Percentiles rank a stretch among this genome's conserved stretches.
These are phyloP conservation scores for Mustela erminea DNA, from an alignment of 2,797 vertebrate genomes.

Conservation along the genomic window DNA sequence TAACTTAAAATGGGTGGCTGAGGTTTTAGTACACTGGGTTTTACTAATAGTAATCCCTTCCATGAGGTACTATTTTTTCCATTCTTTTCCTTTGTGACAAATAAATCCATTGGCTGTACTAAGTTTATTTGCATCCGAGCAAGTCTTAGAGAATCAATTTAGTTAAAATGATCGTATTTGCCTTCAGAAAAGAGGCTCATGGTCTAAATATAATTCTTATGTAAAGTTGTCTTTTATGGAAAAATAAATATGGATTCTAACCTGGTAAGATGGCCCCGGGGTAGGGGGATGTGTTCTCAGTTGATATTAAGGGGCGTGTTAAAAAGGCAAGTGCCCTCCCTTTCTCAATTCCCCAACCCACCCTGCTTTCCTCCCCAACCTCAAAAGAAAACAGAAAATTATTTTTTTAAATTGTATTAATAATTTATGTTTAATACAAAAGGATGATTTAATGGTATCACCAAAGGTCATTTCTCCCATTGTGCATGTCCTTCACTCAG, in stretches of 20 bases:
- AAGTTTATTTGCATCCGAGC: slow-evolving; percentile 31
- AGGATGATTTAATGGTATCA: slow-evolving; percentile 89
- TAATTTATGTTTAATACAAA: slow-evolving; percentile 91
- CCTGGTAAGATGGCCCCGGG: slow-evolving; percentile 35
- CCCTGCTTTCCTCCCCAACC: slow-evolving; percentile 76
- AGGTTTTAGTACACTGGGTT: slow-evolving; percentile 56
- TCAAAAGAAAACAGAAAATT: slow-evolving; percentile 89
- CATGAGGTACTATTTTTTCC: background rate
- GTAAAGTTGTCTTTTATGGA: slow-evolving; percentile 53
- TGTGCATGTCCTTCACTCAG: slow-evolving; percentile 65
- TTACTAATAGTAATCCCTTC: background rate
- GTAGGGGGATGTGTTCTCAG: slow-evolving; percentile 63
- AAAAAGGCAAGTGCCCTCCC: slow-evolving; percentile 82
- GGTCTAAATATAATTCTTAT: slow-evolving; percentile 38
- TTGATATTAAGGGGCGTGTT: slow-evolving; percentile 72
- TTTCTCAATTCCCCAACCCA: slow-evolving; percentile 34
- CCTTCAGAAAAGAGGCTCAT: slow-evolving; percentile 53
- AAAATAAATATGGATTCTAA: background rate
- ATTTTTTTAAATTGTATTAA: slow-evolving; percentile 90
- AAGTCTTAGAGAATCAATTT: slow-evolving; percentile 29
- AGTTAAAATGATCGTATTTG: slow-evolving; percentile 36
- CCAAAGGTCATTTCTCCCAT: slow-evolving; percentile 89
- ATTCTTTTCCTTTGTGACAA: slow-evolving; percentile 60
- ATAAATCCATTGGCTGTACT: slow-evolving; percentile 52
- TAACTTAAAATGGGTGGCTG: slow-evolving; percentile 59